Percentiles rank a stretch among this genome's conserved stretches.
These are phyloP conservation scores for Catostomus latipinnis DNA, from an alignment of 2,797 vertebrate species.

Conservation along the genomic window DNA sequence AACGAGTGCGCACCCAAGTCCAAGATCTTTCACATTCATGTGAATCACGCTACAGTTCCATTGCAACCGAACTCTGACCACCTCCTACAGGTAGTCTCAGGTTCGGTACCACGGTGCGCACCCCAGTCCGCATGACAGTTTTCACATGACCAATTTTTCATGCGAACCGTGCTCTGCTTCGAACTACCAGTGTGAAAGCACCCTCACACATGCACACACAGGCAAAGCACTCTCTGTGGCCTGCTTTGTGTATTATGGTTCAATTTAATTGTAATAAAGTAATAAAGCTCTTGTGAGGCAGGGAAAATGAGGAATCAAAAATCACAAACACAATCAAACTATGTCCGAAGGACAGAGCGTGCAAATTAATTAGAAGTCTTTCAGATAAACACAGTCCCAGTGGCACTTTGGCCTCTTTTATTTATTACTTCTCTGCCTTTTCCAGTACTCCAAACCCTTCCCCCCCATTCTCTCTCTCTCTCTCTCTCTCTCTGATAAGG, in stretches of 20 bases:
- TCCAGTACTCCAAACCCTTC: conserved; percentile 24
- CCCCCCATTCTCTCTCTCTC: too few relatives aligned
- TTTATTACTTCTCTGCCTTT: conserved; percentile 55
- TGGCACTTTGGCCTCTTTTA: conserved; percentile 51
- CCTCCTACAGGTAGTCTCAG: too few relatives aligned
- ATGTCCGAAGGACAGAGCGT: conserved; percentile 33
- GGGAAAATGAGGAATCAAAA: conserved; percentile 20
- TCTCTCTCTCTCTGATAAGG: conserved; percentile 36
- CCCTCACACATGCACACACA: neutral
- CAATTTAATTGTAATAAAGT: conserved; percentile 50
- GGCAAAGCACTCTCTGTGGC: neutral
- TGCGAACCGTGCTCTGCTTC: too few relatives aligned
- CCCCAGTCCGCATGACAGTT: too few relatives aligned
- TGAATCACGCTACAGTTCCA: too few relatives aligned
- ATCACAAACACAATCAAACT: conserved; percentile 23
- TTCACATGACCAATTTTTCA: too few relatives aligned
- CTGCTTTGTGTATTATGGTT: conserved; percentile 26
- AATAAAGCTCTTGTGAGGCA: conserved; percentile 41
- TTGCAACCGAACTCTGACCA: too few relatives aligned
- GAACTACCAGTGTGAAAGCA: neutral
- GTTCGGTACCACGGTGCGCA: too few relatives aligned
- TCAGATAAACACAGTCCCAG: conserved; percentile 59
- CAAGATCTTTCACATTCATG: too few relatives aligned
- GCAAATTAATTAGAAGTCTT: conserved; percentile 55
- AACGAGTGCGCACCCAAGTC: too few relatives aligned